A percentile compares a stretch with the other conserved stretches of the same genome.
Conservation (phyloP, 2,888 invertebrate genomes). For the Eilema caniola region DNA sequence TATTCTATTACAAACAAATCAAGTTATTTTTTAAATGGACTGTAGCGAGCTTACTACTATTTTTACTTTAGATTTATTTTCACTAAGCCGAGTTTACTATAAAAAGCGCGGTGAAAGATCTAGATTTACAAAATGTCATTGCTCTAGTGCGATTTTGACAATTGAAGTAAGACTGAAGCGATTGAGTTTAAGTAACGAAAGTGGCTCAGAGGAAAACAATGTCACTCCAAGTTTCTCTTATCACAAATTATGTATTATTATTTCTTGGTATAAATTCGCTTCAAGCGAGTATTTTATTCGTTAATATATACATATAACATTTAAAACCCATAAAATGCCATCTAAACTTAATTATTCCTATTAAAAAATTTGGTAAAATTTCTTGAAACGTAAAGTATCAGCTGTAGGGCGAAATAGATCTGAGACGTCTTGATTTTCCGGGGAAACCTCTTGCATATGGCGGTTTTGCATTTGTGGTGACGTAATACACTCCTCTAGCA, state of each 20-base stretch:
- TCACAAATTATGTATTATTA: background rate
- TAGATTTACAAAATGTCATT: background rate
- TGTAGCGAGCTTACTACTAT: too few species aligned
- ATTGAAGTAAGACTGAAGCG: background rate
- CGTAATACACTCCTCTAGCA: constrained; percentile 94
- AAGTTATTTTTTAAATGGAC: too few species aligned
- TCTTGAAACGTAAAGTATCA: constrained; percentile 55
- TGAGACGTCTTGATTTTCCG: constrained; percentile 84
- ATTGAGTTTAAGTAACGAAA: background rate
- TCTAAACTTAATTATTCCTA: constrained; percentile 30
- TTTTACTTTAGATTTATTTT: too few species aligned
- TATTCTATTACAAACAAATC: too few species aligned
- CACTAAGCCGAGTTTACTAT: too few species aligned
- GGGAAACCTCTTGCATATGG: constrained; percentile 95
- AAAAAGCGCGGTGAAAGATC: background rate
- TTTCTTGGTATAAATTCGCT: background rate
- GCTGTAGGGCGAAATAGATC: constrained; percentile 72
- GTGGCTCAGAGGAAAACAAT: background rate
- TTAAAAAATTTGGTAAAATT: constrained; percentile 45
- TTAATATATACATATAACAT: background rate
- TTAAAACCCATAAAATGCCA: constrained; percentile 25
- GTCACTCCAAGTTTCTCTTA: background rate
- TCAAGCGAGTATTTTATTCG: background rate
- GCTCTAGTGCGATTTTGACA: background rate
- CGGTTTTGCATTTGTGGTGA: constrained; percentile 93